Evolutionary conservation across 2,888 invertebrate species (phyloP).

Genomic region (Cataglyphis cursor): DNA sequence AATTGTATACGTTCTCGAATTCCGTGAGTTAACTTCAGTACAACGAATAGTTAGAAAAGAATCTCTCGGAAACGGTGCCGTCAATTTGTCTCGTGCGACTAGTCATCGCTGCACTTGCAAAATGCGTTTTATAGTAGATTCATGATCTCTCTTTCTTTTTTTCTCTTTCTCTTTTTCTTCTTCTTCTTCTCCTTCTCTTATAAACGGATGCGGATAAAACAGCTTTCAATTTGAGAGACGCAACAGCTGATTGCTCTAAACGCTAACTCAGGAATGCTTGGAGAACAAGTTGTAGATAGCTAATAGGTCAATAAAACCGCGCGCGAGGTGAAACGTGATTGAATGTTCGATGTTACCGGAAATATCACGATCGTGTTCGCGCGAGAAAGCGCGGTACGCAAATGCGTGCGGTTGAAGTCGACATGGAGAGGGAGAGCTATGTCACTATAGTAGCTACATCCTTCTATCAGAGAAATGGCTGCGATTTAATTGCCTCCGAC

Average conservation of each 20-base stretch:
- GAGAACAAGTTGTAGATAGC: slow-evolving; percentile 35
- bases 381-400: slow-evolving; percentile 20
- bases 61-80: slow-evolving; percentile 46
- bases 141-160: not conserved
- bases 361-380: slow-evolving; percentile 22
- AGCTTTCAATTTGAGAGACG: slow-evolving; percentile 44
- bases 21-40: slow-evolving; percentile 21
- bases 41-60: slow-evolving; percentile 4
- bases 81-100: slow-evolving; percentile 47
- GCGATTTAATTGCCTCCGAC: not conserved
- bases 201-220: slow-evolving; percentile 13
- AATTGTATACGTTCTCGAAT: not conserved
- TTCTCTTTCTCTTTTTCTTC: not conserved
- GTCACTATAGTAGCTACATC: not conserved
- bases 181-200: too few relatives aligned
- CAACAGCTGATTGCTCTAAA: slow-evolving; percentile 39
- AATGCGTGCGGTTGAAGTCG: slow-evolving; percentile 14
- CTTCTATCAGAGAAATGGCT: too few relatives aligned
- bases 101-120: slow-evolving; percentile 33
- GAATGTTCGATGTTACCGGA: slow-evolving; percentile 38
- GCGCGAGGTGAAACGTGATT: not conserved
- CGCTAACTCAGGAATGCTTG: slow-evolving; percentile 9
- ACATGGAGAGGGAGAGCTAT: not conserved
- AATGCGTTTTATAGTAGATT: slow-evolving; percentile 12
- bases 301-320: slow-evolving; percentile 36